Percentiles rank a stretch among this genome's conserved stretches.
These are phyloP conservation scores for Callorhinus ursinus DNA, from an alignment of 2,113 vertebrate species.

Conservation along the genomic window DNA sequence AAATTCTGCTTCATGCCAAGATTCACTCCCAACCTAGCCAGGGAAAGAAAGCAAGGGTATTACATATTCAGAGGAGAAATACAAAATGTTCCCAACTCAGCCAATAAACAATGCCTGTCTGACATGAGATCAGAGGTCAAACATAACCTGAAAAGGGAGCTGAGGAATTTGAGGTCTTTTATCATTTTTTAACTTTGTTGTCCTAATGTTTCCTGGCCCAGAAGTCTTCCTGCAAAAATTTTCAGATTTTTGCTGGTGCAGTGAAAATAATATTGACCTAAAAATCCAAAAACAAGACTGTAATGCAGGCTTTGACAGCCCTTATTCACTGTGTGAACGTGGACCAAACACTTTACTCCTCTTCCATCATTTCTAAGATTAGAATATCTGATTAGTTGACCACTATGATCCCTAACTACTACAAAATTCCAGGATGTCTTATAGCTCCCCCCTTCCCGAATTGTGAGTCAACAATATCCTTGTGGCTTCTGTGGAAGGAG, in stretches of 20 bases:
- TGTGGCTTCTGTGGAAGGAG: neutral
- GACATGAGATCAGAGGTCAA: slow-evolving; percentile 55
- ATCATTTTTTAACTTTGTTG: slow-evolving; percentile 42
- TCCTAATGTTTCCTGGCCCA: slow-evolving; percentile 33
- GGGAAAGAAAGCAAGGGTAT: slow-evolving; percentile 59
- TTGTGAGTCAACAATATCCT: neutral
- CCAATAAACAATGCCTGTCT: slow-evolving; percentile 77
- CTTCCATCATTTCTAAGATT: neutral
- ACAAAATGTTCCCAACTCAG: slow-evolving; percentile 68
- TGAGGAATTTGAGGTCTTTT: neutral
- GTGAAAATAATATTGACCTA: neutral
- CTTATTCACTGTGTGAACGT: neutral
- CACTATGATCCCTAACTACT: neutral
- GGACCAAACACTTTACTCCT: neutral
- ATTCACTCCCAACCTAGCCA: slow-evolving; percentile 63
- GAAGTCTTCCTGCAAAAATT: slow-evolving; percentile 47
- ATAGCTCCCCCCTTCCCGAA: neutral
- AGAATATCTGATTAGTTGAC: neutral
- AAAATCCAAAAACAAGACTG: neutral
- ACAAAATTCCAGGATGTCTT: neutral
- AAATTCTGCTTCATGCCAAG: slow-evolving; percentile 70
- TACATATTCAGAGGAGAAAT: slow-evolving; percentile 53
- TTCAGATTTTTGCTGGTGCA: neutral
- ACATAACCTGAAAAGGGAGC: slow-evolving; percentile 58
- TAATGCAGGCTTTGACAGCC: neutral